Conservation (phyloP, 92 coral and sea anemone species). For the Palythoa grandiflora region DNA sequence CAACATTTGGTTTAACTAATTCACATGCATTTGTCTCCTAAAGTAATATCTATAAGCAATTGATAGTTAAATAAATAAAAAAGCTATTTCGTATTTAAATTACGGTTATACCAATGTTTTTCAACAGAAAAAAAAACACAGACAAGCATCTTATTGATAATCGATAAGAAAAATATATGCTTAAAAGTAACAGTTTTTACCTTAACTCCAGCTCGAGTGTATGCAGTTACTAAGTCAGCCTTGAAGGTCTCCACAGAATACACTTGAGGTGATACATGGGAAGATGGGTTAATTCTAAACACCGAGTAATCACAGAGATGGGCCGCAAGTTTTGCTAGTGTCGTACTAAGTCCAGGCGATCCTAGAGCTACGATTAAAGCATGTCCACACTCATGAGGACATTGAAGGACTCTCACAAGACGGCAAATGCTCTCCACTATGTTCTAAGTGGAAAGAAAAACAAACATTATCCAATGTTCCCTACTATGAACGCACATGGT, state of each 20-base stretch:
- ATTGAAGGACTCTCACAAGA: slow-evolving; percentile 90
- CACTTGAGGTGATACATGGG: slow-evolving; percentile 64
- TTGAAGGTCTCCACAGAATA: slow-evolving; percentile 90
- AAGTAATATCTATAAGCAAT: no score
- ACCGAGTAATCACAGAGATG: slow-evolving; percentile 95
- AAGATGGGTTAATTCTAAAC: slow-evolving; percentile 89
- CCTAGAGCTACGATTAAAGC: slow-evolving; percentile 94
- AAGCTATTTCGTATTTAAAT: no score
- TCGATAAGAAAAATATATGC: no score
- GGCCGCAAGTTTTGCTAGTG: slow-evolving; percentile 91
- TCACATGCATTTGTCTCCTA: no score
- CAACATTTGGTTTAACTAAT: no score
- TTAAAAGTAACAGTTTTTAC: slow-evolving; percentile 39
- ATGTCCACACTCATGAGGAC: slow-evolving; percentile 98
- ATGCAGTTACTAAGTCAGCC: slow-evolving; percentile 90
- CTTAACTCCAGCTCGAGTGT: slow-evolving; percentile 98
- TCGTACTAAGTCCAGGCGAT: slow-evolving; percentile 94
- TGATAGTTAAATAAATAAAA: no score
- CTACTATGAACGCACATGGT: neutral
- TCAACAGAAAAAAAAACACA: no score
- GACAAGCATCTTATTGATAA: no score
- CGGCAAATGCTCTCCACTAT: slow-evolving; percentile 97
- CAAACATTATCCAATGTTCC: neutral
- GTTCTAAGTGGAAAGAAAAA: slow-evolving; percentile 61
- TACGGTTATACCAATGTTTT: no score